These are phyloP conservation scores for Hemaris fuciformis DNA, from an alignment of 2,888 invertebrate genomes.

Conservation along the genomic window DNA sequence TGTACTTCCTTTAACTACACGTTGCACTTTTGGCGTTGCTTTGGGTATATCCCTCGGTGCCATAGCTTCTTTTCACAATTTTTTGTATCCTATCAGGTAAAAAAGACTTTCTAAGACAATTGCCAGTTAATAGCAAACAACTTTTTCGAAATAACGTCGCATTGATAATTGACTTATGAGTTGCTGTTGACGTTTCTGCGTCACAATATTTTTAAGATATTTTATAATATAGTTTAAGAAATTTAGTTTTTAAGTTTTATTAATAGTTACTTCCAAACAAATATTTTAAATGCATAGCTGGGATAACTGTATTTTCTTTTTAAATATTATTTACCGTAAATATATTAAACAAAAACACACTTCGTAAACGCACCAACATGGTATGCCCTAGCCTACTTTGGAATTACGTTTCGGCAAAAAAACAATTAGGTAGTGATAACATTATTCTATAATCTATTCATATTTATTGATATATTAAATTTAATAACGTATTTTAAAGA, in stretches of 20 bases:
- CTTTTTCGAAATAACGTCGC: constrained; percentile 1
- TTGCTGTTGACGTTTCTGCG: too few relatives aligned
- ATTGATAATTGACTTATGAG: background rate
- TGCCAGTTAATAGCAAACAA: background rate
- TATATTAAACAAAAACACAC: background rate
- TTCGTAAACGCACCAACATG: background rate
- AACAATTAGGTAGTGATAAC: background rate
- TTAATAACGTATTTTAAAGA: background rate
- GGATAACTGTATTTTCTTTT: too few relatives aligned
- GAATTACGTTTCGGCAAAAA: background rate
- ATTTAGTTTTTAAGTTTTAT: too few relatives aligned
- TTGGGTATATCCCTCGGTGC: constrained; percentile 61
- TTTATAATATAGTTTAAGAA: background rate
- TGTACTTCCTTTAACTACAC: constrained; percentile 40
- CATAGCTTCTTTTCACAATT: constrained; percentile 37
- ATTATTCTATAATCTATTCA: background rate
- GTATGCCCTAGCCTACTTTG: background rate
- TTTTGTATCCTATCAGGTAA: constrained; percentile 10
- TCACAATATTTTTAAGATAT: background rate
- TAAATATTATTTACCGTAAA: too few relatives aligned
- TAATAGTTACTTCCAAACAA: too few relatives aligned
- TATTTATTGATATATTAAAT: background rate
- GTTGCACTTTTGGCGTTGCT: constrained; percentile 51
- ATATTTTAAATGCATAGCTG: too few relatives aligned
- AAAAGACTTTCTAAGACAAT: background rate